Evolutionary conservation across 2,888 invertebrate species (phyloP).

Genomic region (Nasonovia ribisnigri): DNA sequence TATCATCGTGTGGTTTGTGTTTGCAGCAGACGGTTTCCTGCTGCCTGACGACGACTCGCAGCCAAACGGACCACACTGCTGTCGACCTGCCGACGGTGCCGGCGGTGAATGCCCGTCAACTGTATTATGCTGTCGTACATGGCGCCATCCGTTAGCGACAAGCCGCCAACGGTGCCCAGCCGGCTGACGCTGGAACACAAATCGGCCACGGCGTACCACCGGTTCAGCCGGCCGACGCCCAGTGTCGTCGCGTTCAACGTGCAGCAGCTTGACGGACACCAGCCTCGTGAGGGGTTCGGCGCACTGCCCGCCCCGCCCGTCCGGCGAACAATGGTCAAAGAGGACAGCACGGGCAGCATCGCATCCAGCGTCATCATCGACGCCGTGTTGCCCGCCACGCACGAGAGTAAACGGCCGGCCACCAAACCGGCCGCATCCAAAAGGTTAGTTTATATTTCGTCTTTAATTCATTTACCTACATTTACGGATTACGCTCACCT

Average conservation of each 20-base stretch:
- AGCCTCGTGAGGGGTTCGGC: conserved; percentile 52
- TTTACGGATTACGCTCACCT: not conserved
- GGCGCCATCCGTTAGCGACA: conserved; percentile 77
- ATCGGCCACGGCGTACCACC: conserved; percentile 72
- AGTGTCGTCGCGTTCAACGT: conserved; percentile 70
- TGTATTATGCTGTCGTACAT: conserved; percentile 81
- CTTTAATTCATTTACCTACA: too few relatives aligned
- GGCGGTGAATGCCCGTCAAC: conserved; percentile 40
- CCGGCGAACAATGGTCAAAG: conserved; percentile 52
- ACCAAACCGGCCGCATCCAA: conserved; percentile 54
- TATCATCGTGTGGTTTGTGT: not conserved
- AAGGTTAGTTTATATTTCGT: conserved; percentile 34
- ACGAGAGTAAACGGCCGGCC: conserved; percentile 21
- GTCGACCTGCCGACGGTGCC: not conserved
- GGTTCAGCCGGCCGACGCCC: conserved; percentile 73
- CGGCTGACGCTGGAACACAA: conserved; percentile 61
- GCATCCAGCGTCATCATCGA: conserved; percentile 43
- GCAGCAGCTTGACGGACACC: not conserved
- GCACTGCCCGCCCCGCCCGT: conserved; percentile 37
- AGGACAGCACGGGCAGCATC: conserved; percentile 57
- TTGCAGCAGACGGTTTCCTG: not conserved
- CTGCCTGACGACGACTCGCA: not conserved
- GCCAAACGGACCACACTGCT: not conserved
- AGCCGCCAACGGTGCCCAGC: conserved; percentile 76
- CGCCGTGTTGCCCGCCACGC: conserved; percentile 46